These are phyloP conservation scores for Notocelia uddmanniana DNA, from an alignment of 2,888 invertebrate genomes.

Conservation along the genomic window DNA sequence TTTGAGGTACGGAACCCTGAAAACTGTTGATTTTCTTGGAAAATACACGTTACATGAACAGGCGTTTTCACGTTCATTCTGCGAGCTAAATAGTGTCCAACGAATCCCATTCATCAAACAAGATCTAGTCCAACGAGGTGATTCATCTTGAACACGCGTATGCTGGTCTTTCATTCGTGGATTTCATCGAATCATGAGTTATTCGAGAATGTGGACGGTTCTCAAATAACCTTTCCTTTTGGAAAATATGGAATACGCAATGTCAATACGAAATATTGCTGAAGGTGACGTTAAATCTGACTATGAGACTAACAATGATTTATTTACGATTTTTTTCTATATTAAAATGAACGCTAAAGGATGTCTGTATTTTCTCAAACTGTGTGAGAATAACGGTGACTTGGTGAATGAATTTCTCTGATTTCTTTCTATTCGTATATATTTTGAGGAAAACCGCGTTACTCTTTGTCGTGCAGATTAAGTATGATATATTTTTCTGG, in stretches of 20 bases:
- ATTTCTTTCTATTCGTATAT: too few relatives aligned
- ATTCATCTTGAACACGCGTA: conserved; percentile 10
- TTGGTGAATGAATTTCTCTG: too few relatives aligned
- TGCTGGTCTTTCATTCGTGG: conserved; percentile 22
- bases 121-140: neutral
- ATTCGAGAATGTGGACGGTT: conserved; percentile 22
- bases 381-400: too few relatives aligned
- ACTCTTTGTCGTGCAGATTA: too few relatives aligned
- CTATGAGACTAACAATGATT: neutral
- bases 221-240: conserved; percentile 25
- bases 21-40: neutral
- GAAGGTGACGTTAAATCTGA: neutral
- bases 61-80: neutral
- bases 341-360: neutral
- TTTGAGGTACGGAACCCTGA: too few relatives aligned
- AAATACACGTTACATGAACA: neutral
- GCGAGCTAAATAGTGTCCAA: neutral
- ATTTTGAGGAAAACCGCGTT: too few relatives aligned
- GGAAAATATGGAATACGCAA: conserved; percentile 21
- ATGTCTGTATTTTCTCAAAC: neutral
- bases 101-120: neutral
- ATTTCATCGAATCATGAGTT: conserved; percentile 31
- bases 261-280: conserved; percentile 27
- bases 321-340: neutral
- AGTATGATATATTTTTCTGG: too few relatives aligned